Base-by-base conservation (phyloP, 2,888 invertebrate species). In the Mimas tiliae region DNA sequence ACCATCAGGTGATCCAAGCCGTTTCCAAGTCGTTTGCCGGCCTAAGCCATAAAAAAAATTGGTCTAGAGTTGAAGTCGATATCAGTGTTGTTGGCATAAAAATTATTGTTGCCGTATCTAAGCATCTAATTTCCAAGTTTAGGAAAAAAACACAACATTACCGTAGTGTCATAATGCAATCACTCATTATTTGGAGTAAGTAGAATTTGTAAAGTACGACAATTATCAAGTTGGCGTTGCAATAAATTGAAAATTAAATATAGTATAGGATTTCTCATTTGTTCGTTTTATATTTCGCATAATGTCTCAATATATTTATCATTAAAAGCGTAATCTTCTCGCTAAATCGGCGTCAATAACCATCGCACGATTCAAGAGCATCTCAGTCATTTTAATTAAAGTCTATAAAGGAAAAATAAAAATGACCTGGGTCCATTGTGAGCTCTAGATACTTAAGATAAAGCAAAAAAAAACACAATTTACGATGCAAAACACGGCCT, bases 401-500 rank as follows among this genome's bases (percentile, higher is more conserved):
- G 65, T 66, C 68, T 68, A 79, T 76, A 55, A 38, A 38, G 16
- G 55, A 3, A 16, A 72, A 73, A 79, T 76, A 80, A 78, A 79
- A 74, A 74, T 34, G 47, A 38, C 19, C 70, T 67, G 70, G 68
- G 69, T 1, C 71, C 70, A 76, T 76, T 80, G 76, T 77, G 72
- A 73, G 76, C 78, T 76, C 74, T 79, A 80, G 79, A 75, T 73
- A 72, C 71, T 75, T 72, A 69, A 21, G 27, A 58, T 48, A 65
- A 65, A 66, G 62, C 42, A 63, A 79, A 82, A 84, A n/a, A 81
- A 85, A 86, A 77, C 78, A 71, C 78, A 79, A 86, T 86, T 85
- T 85, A 86, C 83, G 81, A 85, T 81, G 83, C 83, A 84, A 78
- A 79, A 79, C 74, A 71, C 76, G 78, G 80, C 76, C 78, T 79